phyloP scores from a whole-genome alignment of 2,888 invertebrate genomes.

The Parnassius smintheus region DNA sequence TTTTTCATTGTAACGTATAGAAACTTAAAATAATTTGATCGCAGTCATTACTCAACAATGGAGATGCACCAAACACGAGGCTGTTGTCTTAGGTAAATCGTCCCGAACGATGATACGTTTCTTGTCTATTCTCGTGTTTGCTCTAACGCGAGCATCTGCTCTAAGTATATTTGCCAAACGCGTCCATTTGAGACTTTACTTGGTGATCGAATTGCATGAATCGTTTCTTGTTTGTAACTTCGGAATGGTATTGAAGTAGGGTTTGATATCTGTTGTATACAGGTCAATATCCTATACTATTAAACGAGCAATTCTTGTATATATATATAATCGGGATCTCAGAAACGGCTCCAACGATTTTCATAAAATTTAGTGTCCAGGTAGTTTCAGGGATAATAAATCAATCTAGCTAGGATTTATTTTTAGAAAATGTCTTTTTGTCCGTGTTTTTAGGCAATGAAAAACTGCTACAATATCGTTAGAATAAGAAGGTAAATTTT shows the following conservation, averaged over 20 bases:
- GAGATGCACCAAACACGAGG: conserved; percentile 7
- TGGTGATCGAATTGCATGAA: neutral
- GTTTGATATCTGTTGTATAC: too few relatives aligned
- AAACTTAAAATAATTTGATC: neutral
- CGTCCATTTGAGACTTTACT: conserved; percentile 1
- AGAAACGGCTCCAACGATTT: too few relatives aligned
- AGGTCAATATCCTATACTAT: too few relatives aligned
- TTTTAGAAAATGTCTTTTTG: too few relatives aligned
- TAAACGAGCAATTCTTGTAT: too few relatives aligned
- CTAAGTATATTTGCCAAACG: conserved; percentile 14
- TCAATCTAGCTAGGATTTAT: too few relatives aligned
- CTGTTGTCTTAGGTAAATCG: conserved; percentile 62
- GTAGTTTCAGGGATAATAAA: too few relatives aligned
- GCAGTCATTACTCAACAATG: conserved; percentile 7
- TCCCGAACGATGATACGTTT: conserved; percentile 48
- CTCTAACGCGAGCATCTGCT: conserved; percentile 23
- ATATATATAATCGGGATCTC: too few relatives aligned
- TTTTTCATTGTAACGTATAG: neutral
- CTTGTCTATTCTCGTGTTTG: conserved; percentile 33
- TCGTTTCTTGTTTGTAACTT: conserved; percentile 1
- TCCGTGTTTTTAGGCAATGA: too few relatives aligned
- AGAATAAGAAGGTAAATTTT: too few relatives aligned
- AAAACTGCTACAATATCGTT: too few relatives aligned
- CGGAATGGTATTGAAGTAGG: neutral
- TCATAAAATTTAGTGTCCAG: too few relatives aligned